A percentile compares a stretch with the other conserved stretches of the same genome.
Evolutionary conservation across 92 coral and sea anemone genomes (phyloP).

Genomic region (Paragorgia papillata): DNA sequence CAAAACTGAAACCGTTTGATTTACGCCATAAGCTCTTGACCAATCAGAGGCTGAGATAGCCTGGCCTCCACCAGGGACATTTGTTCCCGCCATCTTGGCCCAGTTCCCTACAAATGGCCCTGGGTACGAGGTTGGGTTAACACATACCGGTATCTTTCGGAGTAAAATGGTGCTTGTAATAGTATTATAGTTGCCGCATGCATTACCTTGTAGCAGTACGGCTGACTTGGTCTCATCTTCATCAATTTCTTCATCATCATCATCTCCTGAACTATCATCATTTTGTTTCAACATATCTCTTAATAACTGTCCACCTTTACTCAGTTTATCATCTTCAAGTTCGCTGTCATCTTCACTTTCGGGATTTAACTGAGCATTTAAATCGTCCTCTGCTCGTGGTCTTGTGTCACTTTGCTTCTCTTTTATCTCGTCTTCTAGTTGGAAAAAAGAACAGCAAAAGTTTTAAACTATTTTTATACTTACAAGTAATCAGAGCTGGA

Average conservation of each 20-base stretch:
- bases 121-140: no score
- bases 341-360: constrained; percentile 86
- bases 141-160: no score
- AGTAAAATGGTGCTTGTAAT: no score
- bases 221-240: constrained; percentile 88
- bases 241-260: constrained; percentile 82
- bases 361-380: constrained; percentile 72
- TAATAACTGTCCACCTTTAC: constrained; percentile 85
- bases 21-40: no score
- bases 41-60: no score
- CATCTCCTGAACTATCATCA: constrained; percentile 80
- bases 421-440: constrained; percentile 58
- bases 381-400: constrained; percentile 90
- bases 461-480: no score
- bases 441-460: background rate
- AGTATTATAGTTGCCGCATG: no score
- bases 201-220: constrained; percentile 90
- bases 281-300: constrained; percentile 87
- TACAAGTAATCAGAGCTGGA: no score
- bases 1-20: no score
- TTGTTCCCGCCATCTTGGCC: no score
- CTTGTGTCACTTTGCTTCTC: constrained; percentile 52
- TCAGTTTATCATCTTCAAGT: constrained; percentile 86
- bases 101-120: no score
- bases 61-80: no score